Conservation (phyloP, 2,113 vertebrate genomes). For the Pseudorectes ferrugineus region DNA sequence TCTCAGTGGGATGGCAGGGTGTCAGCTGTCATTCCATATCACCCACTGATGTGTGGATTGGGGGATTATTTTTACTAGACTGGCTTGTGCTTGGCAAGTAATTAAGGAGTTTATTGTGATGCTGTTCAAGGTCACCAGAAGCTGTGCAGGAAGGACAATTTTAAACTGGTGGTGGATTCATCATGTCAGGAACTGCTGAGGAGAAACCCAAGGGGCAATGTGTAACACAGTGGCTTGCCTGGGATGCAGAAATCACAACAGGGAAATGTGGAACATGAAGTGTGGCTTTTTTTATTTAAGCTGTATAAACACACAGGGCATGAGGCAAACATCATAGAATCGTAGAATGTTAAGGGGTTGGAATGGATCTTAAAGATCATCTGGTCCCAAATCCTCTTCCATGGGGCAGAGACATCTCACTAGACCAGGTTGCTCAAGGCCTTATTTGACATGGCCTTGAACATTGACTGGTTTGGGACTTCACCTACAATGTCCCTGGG, state of each 20-base stretch:
- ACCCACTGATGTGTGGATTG: neutral
- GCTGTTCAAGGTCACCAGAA: neutral
- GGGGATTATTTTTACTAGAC: neutral
- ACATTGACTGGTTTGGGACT: no score
- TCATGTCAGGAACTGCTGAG: rapidly evolving
- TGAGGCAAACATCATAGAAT: neutral
- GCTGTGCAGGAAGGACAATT: neutral
- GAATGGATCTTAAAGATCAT: neutral
- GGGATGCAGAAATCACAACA: neutral
- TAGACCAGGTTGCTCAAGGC: neutral
- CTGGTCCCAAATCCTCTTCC: neutral
- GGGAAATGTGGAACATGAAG: neutral
- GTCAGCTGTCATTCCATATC: neutral
- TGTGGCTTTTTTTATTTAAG: rapidly evolving
- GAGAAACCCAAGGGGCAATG: neutral
- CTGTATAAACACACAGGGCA: neutral
- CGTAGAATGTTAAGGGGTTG: neutral
- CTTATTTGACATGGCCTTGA: neutral
- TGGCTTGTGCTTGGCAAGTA: neutral
- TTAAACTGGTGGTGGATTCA: neutral
- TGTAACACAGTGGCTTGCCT: neutral
- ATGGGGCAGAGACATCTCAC: neutral
- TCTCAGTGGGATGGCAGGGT: neutral
- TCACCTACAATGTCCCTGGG: no score
- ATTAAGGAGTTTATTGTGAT: neutral